Base-by-base conservation (phyloP, 2,113 vertebrate genomes). In the Eonycteris spelaea region DNA sequence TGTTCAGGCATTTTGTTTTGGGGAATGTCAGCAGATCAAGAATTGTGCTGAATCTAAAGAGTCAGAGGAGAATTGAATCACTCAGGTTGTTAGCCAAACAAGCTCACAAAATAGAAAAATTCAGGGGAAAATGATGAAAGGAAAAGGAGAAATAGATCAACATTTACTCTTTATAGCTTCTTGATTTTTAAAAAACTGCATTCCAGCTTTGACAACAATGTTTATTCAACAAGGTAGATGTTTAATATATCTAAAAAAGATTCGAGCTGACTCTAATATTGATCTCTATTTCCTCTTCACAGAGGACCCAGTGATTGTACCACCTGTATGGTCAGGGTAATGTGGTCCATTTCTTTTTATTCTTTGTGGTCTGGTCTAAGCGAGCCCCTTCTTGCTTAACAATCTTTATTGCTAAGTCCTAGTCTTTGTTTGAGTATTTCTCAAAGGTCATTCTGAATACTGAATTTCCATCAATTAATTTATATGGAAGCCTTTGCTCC, bases 1-100 rank as follows among this genome's bases (percentile, higher is more conserved):
- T 40, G 53, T 63, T 83, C 75, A 43, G 24, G 15, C 22, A 48
- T 90, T 95, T 93, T 77, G 61, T 89, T 95, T 97, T 35, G 73
- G 48, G 82, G 73, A 85, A 67, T 88, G 16, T 91, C 59, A 63
- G 26, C 6, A 57, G 53, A 80, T 65, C 7, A 92, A 74, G 35
- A 79, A 57, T 57, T 82, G 38, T 80, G 59, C 73, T 82, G 45
- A 77, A 75, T 77, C 67, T 91, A 18, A 79, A 82, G 26, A 75
- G 12, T 80, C 19, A 24, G 40, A 38, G 43, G 65, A 83, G 18
- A 92, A 59, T 5, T 70, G n/a, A 92, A n/a, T 57, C 53, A 35
- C 35, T 65, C 22, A 28, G n/a, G 74, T 94, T 86, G 53, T 79
- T 68, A 73, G 73, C 35, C 13, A 51, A 80, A 89, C 35, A 43